Evolutionary conservation across 1,140 invertebrate species (phyloP).

Genomic region (Manduca sexta): DNA sequence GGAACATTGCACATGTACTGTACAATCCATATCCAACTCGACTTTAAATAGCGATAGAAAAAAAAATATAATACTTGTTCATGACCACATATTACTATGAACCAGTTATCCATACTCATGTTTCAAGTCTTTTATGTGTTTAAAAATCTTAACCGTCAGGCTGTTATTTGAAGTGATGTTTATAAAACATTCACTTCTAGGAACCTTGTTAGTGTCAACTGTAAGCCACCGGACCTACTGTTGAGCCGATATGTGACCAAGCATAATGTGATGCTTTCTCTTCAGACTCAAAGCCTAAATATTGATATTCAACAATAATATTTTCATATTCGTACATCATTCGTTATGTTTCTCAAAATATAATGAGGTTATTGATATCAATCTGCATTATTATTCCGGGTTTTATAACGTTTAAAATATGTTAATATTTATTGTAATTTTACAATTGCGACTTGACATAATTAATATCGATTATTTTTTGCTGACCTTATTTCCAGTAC

Average conservation of each 20-base stretch:
- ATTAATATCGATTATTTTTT: too few species aligned
- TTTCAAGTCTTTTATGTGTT: background rate
- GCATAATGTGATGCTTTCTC: background rate
- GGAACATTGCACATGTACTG: too few species aligned
- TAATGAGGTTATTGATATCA: background rate
- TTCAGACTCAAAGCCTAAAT: constrained; percentile 7
- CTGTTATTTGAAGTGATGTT: too few species aligned
- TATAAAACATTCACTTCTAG: constrained; percentile 37
- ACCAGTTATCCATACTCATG: too few species aligned
- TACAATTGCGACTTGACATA: too few species aligned
- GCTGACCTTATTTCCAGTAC: too few species aligned
- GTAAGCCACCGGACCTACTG: background rate
- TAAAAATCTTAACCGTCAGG: background rate
- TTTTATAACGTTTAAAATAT: too few species aligned
- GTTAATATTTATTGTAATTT: too few species aligned
- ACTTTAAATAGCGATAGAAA: too few species aligned
- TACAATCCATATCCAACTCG: too few species aligned
- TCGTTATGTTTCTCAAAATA: background rate
- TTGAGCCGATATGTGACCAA: background rate
- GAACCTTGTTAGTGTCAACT: constrained; percentile 27
- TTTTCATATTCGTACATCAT: background rate
- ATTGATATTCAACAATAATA: background rate
- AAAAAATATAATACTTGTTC: too few species aligned
- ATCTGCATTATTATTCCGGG: background rate
- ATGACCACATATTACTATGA: too few species aligned